phyloP scores from a whole-genome alignment of 2,113 vertebrate genomes.

The Petromus typicus region DNA sequence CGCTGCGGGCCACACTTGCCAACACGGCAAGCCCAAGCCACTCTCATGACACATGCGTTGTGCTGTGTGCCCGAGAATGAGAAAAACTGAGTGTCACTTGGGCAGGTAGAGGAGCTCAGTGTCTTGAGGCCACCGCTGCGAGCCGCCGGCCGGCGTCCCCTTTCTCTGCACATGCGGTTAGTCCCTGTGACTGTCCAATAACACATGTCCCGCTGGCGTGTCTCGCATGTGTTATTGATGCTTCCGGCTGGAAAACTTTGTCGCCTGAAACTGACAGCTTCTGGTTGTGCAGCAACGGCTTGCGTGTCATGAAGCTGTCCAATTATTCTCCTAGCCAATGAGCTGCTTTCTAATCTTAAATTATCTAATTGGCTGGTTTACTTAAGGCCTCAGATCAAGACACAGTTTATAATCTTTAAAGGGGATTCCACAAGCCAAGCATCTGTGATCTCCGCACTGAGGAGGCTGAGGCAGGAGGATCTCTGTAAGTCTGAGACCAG shows the following conservation, averaged over 20 bases:
- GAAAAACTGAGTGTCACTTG: not conserved
- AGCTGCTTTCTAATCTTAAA: slow-evolving; percentile 68
- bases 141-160: not conserved
- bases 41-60: not conserved
- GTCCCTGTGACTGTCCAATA: slow-evolving; percentile 90
- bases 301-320: accelerated
- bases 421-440: accelerated
- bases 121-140: accelerated
- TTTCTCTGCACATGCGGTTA: slow-evolving; percentile 90
- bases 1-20: too few species aligned
- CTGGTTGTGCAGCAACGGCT: slow-evolving; percentile 57
- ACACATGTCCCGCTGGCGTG: slow-evolving; percentile 87
- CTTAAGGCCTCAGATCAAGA: not conserved
- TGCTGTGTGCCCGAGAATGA: not conserved
- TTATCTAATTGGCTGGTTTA: slow-evolving; percentile 32
- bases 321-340: slow-evolving; percentile 48
- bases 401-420: slow-evolving; percentile 38
- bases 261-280: slow-evolving; percentile 76
- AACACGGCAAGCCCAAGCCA: too few species aligned
- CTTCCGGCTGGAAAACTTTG: slow-evolving; percentile 85
- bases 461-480: not conserved
- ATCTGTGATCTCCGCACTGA: not conserved
- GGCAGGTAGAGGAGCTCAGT: not conserved
- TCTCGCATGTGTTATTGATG: slow-evolving; percentile 90
- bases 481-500: too few species aligned